Evolutionary conservation across 2,797 vertebrate genomes (phyloP).

Genomic region (Tinamus major): DNA sequence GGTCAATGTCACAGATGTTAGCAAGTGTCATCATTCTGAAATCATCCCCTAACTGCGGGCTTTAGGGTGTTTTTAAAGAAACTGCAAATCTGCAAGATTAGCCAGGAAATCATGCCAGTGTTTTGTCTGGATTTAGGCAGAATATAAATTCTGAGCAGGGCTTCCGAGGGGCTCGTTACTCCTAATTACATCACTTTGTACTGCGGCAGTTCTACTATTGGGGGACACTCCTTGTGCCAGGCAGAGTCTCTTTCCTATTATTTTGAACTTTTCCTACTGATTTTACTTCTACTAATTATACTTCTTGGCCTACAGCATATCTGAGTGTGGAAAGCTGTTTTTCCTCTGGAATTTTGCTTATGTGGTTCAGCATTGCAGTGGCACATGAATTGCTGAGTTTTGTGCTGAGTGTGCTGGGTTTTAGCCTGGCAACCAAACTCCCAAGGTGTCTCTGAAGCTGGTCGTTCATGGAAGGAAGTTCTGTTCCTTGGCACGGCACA

Average conservation of each 20-base stretch:
- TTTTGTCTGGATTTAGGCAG: neutral
- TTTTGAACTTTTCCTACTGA: neutral
- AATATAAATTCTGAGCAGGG: neutral
- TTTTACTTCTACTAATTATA: neutral
- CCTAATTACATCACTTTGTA: neutral
- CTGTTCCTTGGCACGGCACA: neutral
- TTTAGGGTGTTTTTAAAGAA: neutral
- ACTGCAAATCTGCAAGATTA: neutral
- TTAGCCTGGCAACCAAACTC: neutral
- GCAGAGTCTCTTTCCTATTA: fast-evolving
- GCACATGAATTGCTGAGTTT: neutral
- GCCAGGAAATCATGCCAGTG: neutral
- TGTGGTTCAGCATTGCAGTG: neutral
- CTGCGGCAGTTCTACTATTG: neutral
- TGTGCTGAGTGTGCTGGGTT: neutral
- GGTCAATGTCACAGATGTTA: no score
- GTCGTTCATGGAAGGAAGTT: neutral
- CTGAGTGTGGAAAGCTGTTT: neutral
- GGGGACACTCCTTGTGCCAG: neutral
- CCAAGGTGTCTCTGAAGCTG: neutral
- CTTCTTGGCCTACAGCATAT: neutral
- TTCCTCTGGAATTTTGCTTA: neutral
- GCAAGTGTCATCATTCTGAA: neutral
- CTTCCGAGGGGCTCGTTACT: neutral
- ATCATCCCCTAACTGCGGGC: no score